A percentile compares a stretch with the other conserved stretches of the same genome.
Conservation (phyloP, 1,140 invertebrate genomes). For the Drosophila yakuba region DNA sequence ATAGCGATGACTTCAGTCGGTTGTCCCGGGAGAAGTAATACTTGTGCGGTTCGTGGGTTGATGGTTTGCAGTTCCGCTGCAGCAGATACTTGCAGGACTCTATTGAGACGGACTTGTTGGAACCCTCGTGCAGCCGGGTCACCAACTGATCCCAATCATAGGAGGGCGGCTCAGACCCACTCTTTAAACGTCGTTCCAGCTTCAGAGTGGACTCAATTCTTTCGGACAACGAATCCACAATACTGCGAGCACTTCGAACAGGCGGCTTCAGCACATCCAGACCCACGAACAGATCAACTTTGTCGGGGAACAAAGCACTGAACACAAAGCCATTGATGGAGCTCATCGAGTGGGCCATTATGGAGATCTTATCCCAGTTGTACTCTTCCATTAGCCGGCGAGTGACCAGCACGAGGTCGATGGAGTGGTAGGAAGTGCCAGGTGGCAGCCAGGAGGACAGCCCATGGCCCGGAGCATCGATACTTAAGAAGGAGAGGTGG, state of each 20-base stretch:
- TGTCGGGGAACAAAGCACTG: slow-evolving; percentile 86
- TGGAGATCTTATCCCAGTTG: slow-evolving; percentile 89
- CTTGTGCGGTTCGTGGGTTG: slow-evolving; percentile 86
- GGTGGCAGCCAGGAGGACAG: slow-evolving; percentile 88
- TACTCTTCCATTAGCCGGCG: slow-evolving; percentile 87
- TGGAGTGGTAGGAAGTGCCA: slow-evolving; percentile 87
- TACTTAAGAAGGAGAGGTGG: slow-evolving; percentile 87
- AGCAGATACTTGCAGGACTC: slow-evolving; percentile 86
- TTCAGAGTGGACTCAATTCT: slow-evolving; percentile 85
- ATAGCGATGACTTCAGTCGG: slow-evolving; percentile 85
- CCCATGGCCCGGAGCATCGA: slow-evolving; percentile 91
- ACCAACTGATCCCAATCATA: slow-evolving; percentile 87
- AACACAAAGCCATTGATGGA: slow-evolving; percentile 87
- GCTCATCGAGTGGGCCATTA: slow-evolving; percentile 89
- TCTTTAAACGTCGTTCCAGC: slow-evolving; percentile 81
- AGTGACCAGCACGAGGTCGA: slow-evolving; percentile 86
- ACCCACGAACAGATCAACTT: slow-evolving; percentile 87
- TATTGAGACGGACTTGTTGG: slow-evolving; percentile 85
- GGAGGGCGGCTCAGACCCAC: slow-evolving; percentile 86
- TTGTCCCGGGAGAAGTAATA: slow-evolving; percentile 88
- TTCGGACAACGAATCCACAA: slow-evolving; percentile 63
- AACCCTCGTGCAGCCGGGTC: slow-evolving; percentile 85
- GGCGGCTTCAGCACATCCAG: slow-evolving; percentile 88
- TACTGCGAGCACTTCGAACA: slow-evolving; percentile 60
- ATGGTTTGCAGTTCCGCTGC: slow-evolving; percentile 86